phyloP scores from a whole-genome alignment of 2,113 vertebrate species.

The Stigmatopora argus region DNA sequence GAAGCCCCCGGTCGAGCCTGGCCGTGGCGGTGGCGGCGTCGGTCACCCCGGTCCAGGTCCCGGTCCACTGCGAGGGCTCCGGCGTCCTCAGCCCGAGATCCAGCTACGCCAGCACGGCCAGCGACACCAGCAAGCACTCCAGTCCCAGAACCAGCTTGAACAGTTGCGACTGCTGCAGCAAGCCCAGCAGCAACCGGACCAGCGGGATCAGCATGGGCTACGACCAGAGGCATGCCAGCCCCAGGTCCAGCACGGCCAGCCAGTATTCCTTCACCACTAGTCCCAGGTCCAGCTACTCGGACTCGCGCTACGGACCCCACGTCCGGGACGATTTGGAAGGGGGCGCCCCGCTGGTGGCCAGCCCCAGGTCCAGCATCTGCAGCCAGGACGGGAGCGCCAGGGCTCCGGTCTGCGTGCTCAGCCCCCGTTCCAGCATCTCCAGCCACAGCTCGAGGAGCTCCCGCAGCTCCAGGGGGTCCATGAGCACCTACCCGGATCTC shows the following conservation, averaged over 20 bases:
- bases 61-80: constrained; percentile 73
- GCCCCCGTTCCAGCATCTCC: constrained; percentile 86
- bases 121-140: constrained; percentile 85
- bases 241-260: constrained; percentile 83
- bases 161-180: constrained; percentile 83
- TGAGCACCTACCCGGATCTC: constrained; percentile 81
- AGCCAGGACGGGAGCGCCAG: constrained; percentile 74
- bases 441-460: constrained; percentile 84
- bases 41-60: constrained; percentile 50
- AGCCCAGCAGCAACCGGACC: constrained; percentile 89
- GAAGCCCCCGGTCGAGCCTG: constrained; percentile 76
- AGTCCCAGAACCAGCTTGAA: constrained; percentile 85
- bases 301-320: constrained; percentile 67
- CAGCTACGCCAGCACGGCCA: constrained; percentile 88
- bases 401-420: constrained; percentile 70
- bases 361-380: constrained; percentile 82
- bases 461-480: constrained; percentile 82
- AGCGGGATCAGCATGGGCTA: constrained; percentile 97
- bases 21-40: constrained; percentile 56
- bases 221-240: constrained; percentile 88
- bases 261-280: constrained; percentile 80
- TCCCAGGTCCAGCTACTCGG: constrained; percentile 79
- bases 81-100: constrained; percentile 77
- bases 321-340: constrained; percentile 67
- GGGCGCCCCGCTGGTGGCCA: constrained; percentile 58